phyloP scores from a whole-genome alignment of 2,113 vertebrate genomes.

The Apaloderma vittatum region DNA sequence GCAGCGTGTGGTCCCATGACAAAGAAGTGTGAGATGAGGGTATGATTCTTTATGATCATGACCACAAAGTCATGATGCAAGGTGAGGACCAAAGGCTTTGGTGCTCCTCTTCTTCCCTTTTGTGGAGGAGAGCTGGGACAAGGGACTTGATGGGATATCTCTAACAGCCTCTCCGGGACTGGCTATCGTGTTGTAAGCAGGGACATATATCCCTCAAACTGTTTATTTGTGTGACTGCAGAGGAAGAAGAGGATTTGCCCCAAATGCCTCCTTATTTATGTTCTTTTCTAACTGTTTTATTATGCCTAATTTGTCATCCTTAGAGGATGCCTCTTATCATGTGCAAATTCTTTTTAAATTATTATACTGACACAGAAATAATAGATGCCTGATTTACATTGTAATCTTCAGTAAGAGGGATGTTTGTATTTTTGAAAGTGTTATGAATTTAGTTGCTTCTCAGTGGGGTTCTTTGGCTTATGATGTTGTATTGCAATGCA shows the following conservation, averaged over 20 bases:
- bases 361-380: constrained; percentile 63
- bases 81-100: background rate
- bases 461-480: constrained; percentile 8
- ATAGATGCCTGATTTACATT: constrained; percentile 63
- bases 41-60: accelerated
- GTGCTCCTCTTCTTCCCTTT: background rate
- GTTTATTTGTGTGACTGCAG: constrained; percentile 1
- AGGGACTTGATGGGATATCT: background rate
- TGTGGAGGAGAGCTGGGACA: background rate
- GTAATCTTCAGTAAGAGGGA: constrained; percentile 48
- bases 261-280: constrained; percentile 55
- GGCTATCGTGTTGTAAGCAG: background rate
- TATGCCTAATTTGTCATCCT: constrained; percentile 60
- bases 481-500: background rate
- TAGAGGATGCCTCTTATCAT: constrained; percentile 54
- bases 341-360: constrained; percentile 66
- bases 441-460: constrained; percentile 56
- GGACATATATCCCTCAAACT: background rate
- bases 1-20: accelerated
- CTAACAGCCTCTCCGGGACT: background rate
- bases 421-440: constrained; percentile 58
- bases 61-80: background rate
- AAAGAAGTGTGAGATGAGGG: background rate
- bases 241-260: constrained; percentile 52
- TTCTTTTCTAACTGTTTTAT: constrained; percentile 46